A percentile compares a stretch with the other conserved stretches of the same genome.
phyloP scores from a whole-genome alignment of 30 jellyfish, hydroid and myxozoan genomes.

The Rhopilema esculentum region DNA sequence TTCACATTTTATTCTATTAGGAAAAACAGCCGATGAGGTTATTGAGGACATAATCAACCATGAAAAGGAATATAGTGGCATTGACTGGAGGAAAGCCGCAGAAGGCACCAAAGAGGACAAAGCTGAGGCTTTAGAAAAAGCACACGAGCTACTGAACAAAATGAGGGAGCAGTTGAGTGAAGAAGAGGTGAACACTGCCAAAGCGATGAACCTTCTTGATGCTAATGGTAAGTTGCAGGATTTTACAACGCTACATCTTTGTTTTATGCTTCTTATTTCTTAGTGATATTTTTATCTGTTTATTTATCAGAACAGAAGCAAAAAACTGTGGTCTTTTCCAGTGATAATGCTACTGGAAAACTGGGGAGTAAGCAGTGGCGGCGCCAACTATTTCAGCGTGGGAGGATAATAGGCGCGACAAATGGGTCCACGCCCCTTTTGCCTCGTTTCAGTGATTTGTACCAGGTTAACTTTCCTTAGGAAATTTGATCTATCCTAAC shows the following conservation, averaged over 20 bases:
- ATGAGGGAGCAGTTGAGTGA: slow-evolving; percentile 14
- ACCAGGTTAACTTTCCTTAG: no score
- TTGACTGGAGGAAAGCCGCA: slow-evolving; percentile 47
- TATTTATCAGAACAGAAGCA: neutral
- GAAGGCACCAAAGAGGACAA: slow-evolving; percentile 44
- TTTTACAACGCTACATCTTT: neutral
- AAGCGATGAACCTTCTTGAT: slow-evolving; percentile 49
- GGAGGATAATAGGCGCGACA: no score
- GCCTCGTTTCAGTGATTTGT: no score
- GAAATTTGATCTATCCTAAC: no score
- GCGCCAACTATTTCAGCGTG: no score
- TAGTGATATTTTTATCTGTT: neutral
- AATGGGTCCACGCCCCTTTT: no score
- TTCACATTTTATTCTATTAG: neutral
- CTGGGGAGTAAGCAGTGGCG: no score
- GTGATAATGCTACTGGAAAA: no score
- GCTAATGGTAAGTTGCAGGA: slow-evolving; percentile 27
- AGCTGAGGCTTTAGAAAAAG: slow-evolving; percentile 34
- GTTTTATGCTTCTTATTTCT: neutral
- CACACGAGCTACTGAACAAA: slow-evolving; percentile 22
- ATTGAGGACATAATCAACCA: slow-evolving; percentile 45
- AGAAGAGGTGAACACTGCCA: slow-evolving; percentile 30
- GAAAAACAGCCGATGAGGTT: slow-evolving; percentile 43
- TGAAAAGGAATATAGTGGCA: slow-evolving; percentile 26
- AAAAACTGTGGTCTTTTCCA: neutral